These are phyloP conservation scores for Novumbra hubbsi DNA, from an alignment of 2,797 vertebrate species.

Conservation along the genomic window DNA sequence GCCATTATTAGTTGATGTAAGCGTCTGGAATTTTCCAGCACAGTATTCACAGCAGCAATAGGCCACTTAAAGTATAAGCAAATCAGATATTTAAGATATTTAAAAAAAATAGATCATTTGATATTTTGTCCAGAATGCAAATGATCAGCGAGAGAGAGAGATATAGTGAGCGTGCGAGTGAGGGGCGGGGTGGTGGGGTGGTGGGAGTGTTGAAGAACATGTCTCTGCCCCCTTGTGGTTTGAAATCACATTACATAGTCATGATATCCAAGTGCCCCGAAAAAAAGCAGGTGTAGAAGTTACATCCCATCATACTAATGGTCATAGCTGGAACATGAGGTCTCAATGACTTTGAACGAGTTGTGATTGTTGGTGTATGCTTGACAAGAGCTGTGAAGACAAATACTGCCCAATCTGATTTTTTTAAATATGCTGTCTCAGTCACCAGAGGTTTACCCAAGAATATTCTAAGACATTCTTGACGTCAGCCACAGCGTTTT, in stretches of 20 bases:
- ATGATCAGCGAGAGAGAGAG: neutral
- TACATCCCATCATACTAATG: too few relatives aligned
- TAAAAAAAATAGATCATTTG: neutral
- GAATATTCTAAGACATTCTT: too few relatives aligned
- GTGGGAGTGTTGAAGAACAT: conserved; percentile 12
- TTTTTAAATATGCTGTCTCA: too few relatives aligned
- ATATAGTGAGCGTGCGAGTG: neutral
- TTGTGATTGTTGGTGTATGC: too few relatives aligned
- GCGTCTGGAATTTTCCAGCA: neutral
- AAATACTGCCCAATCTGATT: too few relatives aligned
- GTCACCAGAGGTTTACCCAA: too few relatives aligned
- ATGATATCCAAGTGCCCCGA: neutral
- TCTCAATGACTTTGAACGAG: too few relatives aligned
- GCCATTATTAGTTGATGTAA: neutral
- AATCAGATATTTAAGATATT: neutral
- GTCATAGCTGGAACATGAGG: too few relatives aligned
- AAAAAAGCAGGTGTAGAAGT: too few relatives aligned
- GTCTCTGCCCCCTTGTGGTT: conserved; percentile 69
- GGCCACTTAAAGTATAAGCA: neutral
- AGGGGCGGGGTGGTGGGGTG: neutral
- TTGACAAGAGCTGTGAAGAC: too few relatives aligned
- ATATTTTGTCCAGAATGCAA: neutral
- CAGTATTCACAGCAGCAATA: neutral
- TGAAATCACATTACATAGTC: neutral
- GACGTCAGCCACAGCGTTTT: too few relatives aligned